Percentiles rank a stretch among this genome's conserved stretches.
Evolutionary conservation across 2,797 vertebrate species (phyloP).

Genomic region (Clarias pachynema): DNA sequence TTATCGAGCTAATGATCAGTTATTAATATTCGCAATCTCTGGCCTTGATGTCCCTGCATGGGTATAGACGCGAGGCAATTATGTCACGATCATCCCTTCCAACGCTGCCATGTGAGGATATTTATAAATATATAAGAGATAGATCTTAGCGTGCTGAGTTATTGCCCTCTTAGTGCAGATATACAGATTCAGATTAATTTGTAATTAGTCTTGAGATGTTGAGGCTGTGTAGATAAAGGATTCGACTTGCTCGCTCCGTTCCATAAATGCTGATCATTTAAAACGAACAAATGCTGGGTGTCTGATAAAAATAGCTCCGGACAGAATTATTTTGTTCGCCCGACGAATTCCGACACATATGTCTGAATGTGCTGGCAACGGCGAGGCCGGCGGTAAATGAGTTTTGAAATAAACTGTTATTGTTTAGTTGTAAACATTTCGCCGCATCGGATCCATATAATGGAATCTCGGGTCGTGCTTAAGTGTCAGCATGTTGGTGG

Average conservation of each 20-base stretch:
- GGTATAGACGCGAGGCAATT: slow-evolving; percentile 78
- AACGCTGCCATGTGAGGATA: slow-evolving; percentile 67
- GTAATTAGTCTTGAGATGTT: slow-evolving; percentile 87
- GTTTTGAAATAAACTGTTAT: slow-evolving; percentile 79
- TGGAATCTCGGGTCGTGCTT: slow-evolving; percentile 58
- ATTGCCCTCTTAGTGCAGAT: slow-evolving; percentile 80
- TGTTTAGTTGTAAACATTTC: slow-evolving; percentile 71
- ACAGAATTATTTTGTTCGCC: slow-evolving; percentile 78
- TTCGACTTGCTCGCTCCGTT: slow-evolving; percentile 75
- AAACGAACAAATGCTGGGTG: slow-evolving; percentile 71
- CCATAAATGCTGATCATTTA: slow-evolving; percentile 81
- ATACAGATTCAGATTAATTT: slow-evolving; percentile 85
- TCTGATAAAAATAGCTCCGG: slow-evolving; percentile 80
- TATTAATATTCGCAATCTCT: slow-evolving; percentile 80
- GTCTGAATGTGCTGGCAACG: slow-evolving; percentile 75
- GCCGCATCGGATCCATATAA: slow-evolving; percentile 66
- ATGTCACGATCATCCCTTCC: slow-evolving; percentile 72
- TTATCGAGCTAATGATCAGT: slow-evolving; percentile 80
- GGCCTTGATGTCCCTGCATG: slow-evolving; percentile 74
- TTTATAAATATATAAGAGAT: slow-evolving; percentile 81
- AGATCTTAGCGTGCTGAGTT: slow-evolving; percentile 76
- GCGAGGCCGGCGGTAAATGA: slow-evolving; percentile 75
- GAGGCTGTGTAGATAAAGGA: slow-evolving; percentile 84
- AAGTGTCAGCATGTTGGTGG: slow-evolving; percentile 54
- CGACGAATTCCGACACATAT: slow-evolving; percentile 79